These are phyloP conservation scores for Catamblyrhynchus diadema DNA, from an alignment of 2,797 vertebrate genomes.

Conservation along the genomic window DNA sequence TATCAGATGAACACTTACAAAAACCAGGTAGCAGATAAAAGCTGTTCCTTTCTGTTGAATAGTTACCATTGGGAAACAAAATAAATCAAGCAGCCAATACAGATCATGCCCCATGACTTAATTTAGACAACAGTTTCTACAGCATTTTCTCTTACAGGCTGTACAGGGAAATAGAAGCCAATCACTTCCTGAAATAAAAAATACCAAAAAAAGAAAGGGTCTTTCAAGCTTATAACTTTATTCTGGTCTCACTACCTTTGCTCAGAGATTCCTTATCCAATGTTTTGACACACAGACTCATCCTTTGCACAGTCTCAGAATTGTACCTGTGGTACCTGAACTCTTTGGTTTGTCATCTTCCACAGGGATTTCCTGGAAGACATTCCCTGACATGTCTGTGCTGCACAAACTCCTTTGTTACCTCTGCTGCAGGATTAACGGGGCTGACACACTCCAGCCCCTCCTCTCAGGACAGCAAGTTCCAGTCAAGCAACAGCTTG, in stretches of 20 bases:
- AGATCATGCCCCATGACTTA: neutral
- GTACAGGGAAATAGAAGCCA: neutral
- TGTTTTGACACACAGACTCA: neutral
- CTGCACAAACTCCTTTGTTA: neutral
- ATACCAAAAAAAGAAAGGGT: neutral
- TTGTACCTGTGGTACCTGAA: neutral
- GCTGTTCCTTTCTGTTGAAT: neutral
- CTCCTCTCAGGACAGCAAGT: neutral
- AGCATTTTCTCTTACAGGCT: neutral
- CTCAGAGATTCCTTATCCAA: neutral
- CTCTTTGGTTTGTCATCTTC: neutral
- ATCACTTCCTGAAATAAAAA: neutral
- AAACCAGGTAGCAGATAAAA: neutral
- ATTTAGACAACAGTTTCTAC: neutral
- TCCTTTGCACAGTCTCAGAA: neutral
- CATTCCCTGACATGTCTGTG: neutral
- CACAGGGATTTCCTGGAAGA: neutral
- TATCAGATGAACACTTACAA: neutral
- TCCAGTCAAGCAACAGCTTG: slow-evolving; percentile 39
- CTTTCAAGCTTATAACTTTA: neutral
- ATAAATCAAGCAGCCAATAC: neutral
- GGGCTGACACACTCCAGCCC: neutral
- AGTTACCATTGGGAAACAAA: neutral
- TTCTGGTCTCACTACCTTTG: neutral
- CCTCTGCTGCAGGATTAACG: neutral